phyloP scores from a whole-genome alignment of 1,140 invertebrate species.

The Tetramorium alpestre region DNA sequence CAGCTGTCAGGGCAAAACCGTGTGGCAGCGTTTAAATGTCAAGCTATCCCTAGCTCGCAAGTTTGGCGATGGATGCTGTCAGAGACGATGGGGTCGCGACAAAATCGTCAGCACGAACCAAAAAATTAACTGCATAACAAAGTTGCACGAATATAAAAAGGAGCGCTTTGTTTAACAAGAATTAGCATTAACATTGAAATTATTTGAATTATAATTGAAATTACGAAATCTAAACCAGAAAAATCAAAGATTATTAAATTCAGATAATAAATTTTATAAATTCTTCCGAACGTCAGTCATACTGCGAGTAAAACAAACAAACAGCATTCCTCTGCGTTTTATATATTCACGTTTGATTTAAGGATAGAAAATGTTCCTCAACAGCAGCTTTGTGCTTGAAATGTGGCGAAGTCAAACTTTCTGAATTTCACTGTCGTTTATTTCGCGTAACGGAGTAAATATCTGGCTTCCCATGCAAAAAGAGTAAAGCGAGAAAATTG shows the following conservation, averaged over 20 bases:
- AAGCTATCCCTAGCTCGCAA: conserved; percentile 10
- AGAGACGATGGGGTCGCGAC: neutral
- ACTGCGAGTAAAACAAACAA: neutral
- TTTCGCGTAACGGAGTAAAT: conserved; percentile 51
- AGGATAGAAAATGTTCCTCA: conserved; percentile 12
- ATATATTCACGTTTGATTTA: conserved; percentile 37
- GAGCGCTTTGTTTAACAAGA: neutral
- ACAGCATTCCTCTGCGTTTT: neutral
- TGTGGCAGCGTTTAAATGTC: conserved; percentile 53
- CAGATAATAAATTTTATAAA: neutral
- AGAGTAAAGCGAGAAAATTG: conserved; percentile 24
- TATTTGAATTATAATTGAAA: neutral
- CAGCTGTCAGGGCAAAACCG: conserved; percentile 42
- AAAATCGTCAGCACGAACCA: neutral
- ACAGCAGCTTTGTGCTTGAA: conserved; percentile 22
- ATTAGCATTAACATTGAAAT: neutral
- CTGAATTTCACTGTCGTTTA: conserved; percentile 36
- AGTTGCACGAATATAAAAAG: neutral
- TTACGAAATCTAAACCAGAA: neutral
- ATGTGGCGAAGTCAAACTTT: conserved; percentile 35
- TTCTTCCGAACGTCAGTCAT: neutral
- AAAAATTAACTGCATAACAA: neutral
- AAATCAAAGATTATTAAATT: neutral
- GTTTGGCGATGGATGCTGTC: conserved; percentile 24
- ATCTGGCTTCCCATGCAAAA: conserved; percentile 42